Evolutionary conservation across 2,797 vertebrate genomes (phyloP).

Genomic region (Urophycis tenuis): DNA sequence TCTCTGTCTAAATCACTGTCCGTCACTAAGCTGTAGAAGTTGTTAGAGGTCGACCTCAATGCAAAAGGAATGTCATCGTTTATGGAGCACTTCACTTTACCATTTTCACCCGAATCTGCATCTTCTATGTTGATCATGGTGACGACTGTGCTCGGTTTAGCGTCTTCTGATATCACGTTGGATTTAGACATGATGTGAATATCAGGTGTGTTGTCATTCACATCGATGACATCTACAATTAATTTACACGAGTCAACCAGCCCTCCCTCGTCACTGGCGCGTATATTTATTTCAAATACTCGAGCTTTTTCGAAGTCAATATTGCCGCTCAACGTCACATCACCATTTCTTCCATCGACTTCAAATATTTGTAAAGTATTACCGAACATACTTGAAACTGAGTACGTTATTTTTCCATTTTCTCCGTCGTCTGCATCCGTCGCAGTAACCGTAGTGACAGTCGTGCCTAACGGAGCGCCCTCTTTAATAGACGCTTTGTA

Average conservation of each 20-base stretch:
- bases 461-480: slow-evolving; percentile 54
- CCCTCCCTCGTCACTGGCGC: slow-evolving; percentile 69
- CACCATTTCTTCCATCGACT: slow-evolving; percentile 58
- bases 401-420: slow-evolving; percentile 62
- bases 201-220: slow-evolving; percentile 69
- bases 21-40: slow-evolving; percentile 11
- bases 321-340: slow-evolving; percentile 67
- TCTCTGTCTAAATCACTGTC: slow-evolving; percentile 41
- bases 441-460: slow-evolving; percentile 38
- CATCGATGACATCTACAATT: slow-evolving; percentile 61
- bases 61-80: slow-evolving; percentile 1
- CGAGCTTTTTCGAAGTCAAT: slow-evolving; percentile 52
- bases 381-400: slow-evolving; percentile 59
- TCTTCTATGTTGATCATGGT: slow-evolving; percentile 72
- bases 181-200: slow-evolving; percentile 61
- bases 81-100: slow-evolving; percentile 34
- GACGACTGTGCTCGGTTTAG: slow-evolving; percentile 56
- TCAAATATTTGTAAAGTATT: slow-evolving; percentile 58
- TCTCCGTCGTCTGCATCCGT: slow-evolving; percentile 66
- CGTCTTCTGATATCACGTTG: slow-evolving; percentile 60
- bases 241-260: slow-evolving; percentile 63
- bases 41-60: neutral
- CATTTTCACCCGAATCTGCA: slow-evolving; percentile 58
- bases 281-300: slow-evolving; percentile 62
- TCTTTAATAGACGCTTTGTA: slow-evolving; percentile 53